Evolutionary conservation across 2,888 invertebrate genomes (phyloP).

Genomic region (Adelognathus sp.): DNA sequence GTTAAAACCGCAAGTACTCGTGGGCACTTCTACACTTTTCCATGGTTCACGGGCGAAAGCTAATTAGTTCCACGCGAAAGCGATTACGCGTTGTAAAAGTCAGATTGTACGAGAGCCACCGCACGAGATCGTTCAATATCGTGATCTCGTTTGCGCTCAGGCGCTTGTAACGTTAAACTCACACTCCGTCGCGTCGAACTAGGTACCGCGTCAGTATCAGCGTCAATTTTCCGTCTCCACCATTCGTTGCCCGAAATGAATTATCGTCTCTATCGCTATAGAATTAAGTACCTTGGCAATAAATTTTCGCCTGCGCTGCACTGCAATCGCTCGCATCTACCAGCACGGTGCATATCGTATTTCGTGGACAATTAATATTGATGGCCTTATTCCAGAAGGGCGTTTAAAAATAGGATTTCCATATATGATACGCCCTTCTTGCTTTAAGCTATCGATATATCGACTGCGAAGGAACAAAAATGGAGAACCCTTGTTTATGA

Average conservation of each 20-base stretch:
- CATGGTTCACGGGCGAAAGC: conserved; percentile 6
- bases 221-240: conserved; percentile 22
- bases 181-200: not conserved
- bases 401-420: too few relatives aligned
- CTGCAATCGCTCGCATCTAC: not conserved
- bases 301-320: not conserved
- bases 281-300: conserved; percentile 20
- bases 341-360: not conserved
- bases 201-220: not conserved
- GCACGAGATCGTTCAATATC: conserved; percentile 53
- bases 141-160: conserved; percentile 11
- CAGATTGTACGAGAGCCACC: conserved; percentile 25
- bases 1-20: not conserved
- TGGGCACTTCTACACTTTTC: not conserved
- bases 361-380: not conserved
- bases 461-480: too few relatives aligned
- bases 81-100: conserved; percentile 54
- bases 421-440: too few relatives aligned
- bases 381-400: too few relatives aligned
- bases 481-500: too few relatives aligned
- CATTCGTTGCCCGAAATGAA: conserved; percentile 13
- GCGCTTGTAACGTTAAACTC: conserved; percentile 34
- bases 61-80: conserved; percentile 57
- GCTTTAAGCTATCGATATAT: too few relatives aligned
- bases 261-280: conserved; percentile 26